These are phyloP conservation scores for Lepus timidus DNA, from an alignment of 2,113 vertebrate species.

Conservation along the genomic window DNA sequence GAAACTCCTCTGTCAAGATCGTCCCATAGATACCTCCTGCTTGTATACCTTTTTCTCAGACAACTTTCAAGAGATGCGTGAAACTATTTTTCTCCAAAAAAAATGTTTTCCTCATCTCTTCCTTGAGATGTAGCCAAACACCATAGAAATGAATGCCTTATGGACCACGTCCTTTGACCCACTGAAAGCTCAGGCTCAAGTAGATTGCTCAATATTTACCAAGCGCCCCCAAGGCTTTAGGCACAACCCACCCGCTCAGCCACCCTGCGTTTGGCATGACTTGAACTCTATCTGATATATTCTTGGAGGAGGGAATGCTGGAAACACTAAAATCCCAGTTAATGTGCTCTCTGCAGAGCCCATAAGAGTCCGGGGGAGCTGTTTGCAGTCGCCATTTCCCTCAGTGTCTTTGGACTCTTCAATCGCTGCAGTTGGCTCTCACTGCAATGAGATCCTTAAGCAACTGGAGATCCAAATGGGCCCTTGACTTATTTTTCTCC, in stretches of 20 bases:
- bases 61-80: slow-evolving; percentile 39
- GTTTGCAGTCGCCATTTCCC: slow-evolving; percentile 26
- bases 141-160: slow-evolving; percentile 4
- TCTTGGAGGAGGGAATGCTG: slow-evolving; percentile 10
- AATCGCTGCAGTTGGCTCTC: background rate
- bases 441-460: slow-evolving; percentile 41
- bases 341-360: background rate
- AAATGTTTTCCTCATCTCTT: slow-evolving; percentile 50
- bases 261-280: slow-evolving; percentile 16
- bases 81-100: background rate
- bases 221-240: background rate
- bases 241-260: background rate
- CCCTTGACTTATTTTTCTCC: slow-evolving; percentile 10
- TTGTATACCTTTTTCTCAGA: background rate
- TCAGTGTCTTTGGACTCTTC: slow-evolving; percentile 41
- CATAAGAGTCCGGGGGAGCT: background rate
- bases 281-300: slow-evolving; percentile 68
- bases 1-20: background rate
- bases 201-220: slow-evolving; percentile 71
- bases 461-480: slow-evolving; percentile 31
- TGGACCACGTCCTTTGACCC: slow-evolving; percentile 64
- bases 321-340: slow-evolving; percentile 65
- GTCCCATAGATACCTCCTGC: background rate
- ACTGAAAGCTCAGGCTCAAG: slow-evolving; percentile 22
- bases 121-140: slow-evolving; percentile 55